Evolutionary conservation across 2,888 invertebrate genomes (phyloP), one percentile per base, ranked within the genome.

Genomic region (Sinhomidia bicolor): DNA sequence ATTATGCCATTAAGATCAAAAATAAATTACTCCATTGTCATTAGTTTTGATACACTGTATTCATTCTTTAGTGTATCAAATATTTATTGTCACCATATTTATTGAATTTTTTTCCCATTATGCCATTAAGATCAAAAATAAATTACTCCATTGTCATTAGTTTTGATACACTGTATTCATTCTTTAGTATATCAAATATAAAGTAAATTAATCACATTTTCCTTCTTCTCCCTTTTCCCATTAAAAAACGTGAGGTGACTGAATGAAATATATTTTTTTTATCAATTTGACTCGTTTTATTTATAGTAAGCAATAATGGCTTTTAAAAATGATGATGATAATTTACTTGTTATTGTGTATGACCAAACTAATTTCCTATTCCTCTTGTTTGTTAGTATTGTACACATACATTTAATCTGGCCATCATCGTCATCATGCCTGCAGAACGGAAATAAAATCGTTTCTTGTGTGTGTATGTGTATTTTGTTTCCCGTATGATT

Each of bases 121-220:
- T 20, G n/a, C n/a, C n/a, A 12, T 44, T 26, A 44, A 36, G 9
- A 71, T 71, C 57, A 32, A 71, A 83, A 83, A n/a, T 83, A 83
- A 83, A 57, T 83, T 83, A 71, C 71, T 54, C 41, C 71, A 71
- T 83, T 71, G 68, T 83, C 71, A 36, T 71, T 83, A 71, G 23
- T 23, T 71, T 47, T 71, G 71, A 10, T 36, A 68, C 68, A 32
- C 62, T 62, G 14, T 32, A 6, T 14, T 6, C 12, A 41, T 47
- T 14, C 20, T 71, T 23, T 14, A 20, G 9, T 32, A 32, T 62
- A 10, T 26, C 7, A 62, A 62, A n/a, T 26, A 26, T 4, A 44
- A 47, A 71, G n/a, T 23, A 36, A 68, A 71, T 68, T 71, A 71
- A 71, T 71, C 44, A 71, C 71, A 71, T 23, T 71, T 20, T 9